Evolutionary conservation across 1,140 invertebrate species (phyloP), one percentile per base, ranked within the genome.

Genomic region (Sitodiplosis mosellana): DNA sequence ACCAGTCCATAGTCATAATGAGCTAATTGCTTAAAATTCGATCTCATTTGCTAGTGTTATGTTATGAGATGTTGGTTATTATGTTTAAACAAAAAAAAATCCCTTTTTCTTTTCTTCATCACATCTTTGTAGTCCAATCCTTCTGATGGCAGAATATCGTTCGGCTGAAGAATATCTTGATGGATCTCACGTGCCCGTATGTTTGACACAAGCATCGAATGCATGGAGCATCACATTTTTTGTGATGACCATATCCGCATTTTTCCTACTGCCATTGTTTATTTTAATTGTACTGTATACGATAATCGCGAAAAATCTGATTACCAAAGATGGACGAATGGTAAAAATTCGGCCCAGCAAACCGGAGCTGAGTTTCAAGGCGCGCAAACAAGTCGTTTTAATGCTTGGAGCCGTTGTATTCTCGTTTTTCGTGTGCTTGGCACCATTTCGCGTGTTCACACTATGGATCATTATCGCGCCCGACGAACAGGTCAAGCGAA

Each of bases 401-500:
- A 93, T 92, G 87, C 67, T 94, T 11, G 85, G 81, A 4, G 83
- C 86, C 2, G 88, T 95, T 0, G 87, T 94, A 0, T 58, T 83
- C n/a, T 82, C 83, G 11, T 94, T 93, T 64, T 94, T 93, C 62
- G 66, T 91, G 21, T 92, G 87, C 58, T 70, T 94, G 20, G 63
- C 93, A 40, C 90, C 90, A 3, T 87, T 93, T 58, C 73, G 85
- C 40, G 76, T 87, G 2, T 69, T 94, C 14, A 88, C 82, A 1
- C 63, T 93, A 36, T 89, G 81, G 81, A 81, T 90, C 48, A 79
- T 91, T 21, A 64, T 87, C 17, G 76, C 76, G 5, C 74, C 81
- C 6, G 67, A 73, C 0, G 74, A 79, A 52, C 73, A 70, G 46
- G 61, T 81, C 51, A 59, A 69, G 51, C 64, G 66, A 14, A 64